phyloP scores from a whole-genome alignment of 2,888 invertebrate genomes.

The Hydrotaea cyrtoneurina region DNA sequence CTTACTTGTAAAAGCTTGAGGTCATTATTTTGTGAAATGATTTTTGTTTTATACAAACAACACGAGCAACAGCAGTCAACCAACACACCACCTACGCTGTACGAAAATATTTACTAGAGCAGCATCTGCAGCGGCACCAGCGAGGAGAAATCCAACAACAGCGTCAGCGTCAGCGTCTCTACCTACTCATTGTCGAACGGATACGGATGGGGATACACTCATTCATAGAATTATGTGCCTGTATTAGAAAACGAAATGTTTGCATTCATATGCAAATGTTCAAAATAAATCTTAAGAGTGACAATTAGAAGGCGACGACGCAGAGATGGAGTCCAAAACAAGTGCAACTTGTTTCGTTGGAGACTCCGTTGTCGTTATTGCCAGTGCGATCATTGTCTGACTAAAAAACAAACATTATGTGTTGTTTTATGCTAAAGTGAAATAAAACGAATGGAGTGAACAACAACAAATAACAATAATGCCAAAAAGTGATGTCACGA shows the following conservation, averaged over 20 bases:
- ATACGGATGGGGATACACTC: background rate
- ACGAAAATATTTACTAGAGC: background rate
- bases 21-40: slow-evolving; percentile 13
- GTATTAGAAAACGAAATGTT: slow-evolving; percentile 18
- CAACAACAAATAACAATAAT: slow-evolving; percentile 49
- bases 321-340: slow-evolving; percentile 45
- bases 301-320: slow-evolving; percentile 28
- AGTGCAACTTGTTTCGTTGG: slow-evolving; percentile 63
- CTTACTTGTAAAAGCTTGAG: background rate
- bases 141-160: background rate
- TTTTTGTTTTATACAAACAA: background rate
- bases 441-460: slow-evolving; percentile 19
- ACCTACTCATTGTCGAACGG: slow-evolving; percentile 11
- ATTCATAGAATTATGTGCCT: background rate
- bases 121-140: too few species aligned
- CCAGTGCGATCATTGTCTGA: background rate
- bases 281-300: slow-evolving; percentile 3
- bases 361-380: background rate
- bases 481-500: slow-evolving; percentile 33
- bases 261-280: slow-evolving; percentile 43
- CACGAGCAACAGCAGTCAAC: background rate
- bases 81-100: slow-evolving; percentile 22
- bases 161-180: background rate
- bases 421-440: slow-evolving; percentile 26
- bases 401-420: slow-evolving; percentile 1